These are phyloP conservation scores for Synergus gifuensis DNA, from an alignment of 2,888 invertebrate species.

Conservation along the genomic window DNA sequence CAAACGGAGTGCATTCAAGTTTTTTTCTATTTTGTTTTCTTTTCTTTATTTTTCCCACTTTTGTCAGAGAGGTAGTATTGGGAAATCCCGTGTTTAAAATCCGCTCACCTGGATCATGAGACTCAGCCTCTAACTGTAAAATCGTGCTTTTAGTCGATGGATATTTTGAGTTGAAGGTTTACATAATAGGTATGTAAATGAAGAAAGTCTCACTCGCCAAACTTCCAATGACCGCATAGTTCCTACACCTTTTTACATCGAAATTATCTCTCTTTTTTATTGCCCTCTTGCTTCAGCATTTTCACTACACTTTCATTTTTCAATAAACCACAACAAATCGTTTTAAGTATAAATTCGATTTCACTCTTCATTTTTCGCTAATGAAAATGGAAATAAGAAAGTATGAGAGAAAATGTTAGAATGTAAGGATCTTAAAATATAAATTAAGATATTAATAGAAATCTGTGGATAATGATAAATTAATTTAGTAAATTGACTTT, in stretches of 20 bases:
- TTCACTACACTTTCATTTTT: conserved; percentile 16
- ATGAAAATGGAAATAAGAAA: background rate
- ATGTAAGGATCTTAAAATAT: background rate
- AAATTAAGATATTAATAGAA: too few relatives aligned
- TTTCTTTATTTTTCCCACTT: background rate
- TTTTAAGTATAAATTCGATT: conserved; percentile 1
- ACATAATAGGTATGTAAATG: conserved; percentile 57
- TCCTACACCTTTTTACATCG: conserved; percentile 2
- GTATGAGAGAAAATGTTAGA: background rate
- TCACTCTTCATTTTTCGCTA: background rate
- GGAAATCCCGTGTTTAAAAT: conserved; percentile 32
- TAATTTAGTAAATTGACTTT: background rate
- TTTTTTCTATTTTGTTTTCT: background rate
- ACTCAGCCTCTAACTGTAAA: conserved; percentile 5
- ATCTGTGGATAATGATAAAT: too few relatives aligned
- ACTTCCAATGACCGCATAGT: conserved; percentile 7
- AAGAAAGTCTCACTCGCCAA: conserved; percentile 35
- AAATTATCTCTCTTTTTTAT: background rate
- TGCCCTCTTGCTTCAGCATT: background rate
- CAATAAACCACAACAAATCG: conserved; percentile 1
- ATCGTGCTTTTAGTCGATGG: conserved; percentile 41
- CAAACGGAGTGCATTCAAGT: background rate
- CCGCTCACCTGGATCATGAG: conserved; percentile 23
- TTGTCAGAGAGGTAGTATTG: conserved; percentile 11
- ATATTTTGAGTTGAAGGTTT: conserved; percentile 57